Conservation (phyloP, 2,797 vertebrate genomes). For the Rallus crepitans region DNA sequence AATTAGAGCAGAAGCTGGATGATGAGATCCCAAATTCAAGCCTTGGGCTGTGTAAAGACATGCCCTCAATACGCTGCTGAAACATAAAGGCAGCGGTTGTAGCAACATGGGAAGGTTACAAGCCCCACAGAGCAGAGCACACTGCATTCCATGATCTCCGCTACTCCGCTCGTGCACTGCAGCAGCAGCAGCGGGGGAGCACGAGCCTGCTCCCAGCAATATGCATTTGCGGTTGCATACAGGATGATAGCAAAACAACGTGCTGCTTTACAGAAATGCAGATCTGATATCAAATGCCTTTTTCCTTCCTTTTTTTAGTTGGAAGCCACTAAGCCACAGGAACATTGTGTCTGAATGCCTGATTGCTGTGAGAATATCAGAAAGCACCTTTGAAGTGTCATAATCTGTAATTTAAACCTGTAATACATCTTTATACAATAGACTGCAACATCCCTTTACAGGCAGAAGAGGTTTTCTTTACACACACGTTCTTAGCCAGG, state of each 20-base stretch:
- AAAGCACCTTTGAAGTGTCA: neutral
- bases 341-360: neutral
- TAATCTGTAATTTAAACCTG: constrained; percentile 5
- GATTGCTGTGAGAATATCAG: neutral
- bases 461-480: neutral
- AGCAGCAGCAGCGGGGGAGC: neutral
- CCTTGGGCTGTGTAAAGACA: neutral
- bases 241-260: neutral
- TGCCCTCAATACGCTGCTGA: neutral
- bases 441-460: neutral
- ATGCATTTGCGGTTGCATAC: neutral
- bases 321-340: neutral
- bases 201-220: neutral
- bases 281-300: neutral
- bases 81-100: neutral
- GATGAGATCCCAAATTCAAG: neutral
- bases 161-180: neutral
- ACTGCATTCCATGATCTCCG: neutral
- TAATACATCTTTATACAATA: neutral
- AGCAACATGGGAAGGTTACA: neutral
- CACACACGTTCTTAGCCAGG: neutral
- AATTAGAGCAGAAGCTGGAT: neutral
- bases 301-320: neutral
- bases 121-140: neutral
- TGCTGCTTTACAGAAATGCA: neutral